Percentiles rank a stretch among this genome's conserved stretches.
These are phyloP conservation scores for Xenopus borealis DNA, from an alignment of 2,113 vertebrate genomes.

Conservation along the genomic window DNA sequence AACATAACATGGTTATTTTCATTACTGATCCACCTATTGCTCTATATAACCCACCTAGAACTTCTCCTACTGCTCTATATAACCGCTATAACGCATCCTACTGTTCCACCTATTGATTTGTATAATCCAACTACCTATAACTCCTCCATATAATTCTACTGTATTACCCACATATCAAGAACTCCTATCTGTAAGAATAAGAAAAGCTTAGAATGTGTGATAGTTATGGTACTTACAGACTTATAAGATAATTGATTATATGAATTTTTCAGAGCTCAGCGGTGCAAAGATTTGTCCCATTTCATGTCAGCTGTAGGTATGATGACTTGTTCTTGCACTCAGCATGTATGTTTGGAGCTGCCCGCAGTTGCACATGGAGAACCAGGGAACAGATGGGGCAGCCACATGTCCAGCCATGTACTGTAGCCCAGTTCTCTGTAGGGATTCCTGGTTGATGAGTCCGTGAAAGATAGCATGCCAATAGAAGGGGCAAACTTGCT, in stretches of 20 bases:
- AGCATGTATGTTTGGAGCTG: background rate
- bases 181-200: background rate
- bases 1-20: no score
- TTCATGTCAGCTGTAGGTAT: conserved; percentile 38
- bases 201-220: no score
- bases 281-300: conserved; percentile 4
- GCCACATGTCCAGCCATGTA: no score
- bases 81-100: no score
- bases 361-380: background rate
- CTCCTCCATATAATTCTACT: no score
- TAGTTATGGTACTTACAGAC: no score
- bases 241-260: background rate
- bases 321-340: background rate
- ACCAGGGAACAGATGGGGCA: background rate
- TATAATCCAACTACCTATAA: no score
- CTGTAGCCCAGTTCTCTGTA: background rate
- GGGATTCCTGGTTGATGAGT: no score
- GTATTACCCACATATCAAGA: background rate
- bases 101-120: no score
- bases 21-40: no score
- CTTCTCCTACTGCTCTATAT: background rate
- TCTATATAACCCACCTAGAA: no score
- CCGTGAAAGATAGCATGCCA: background rate
- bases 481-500: background rate
- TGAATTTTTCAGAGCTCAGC: conserved; percentile 32